Evolutionary conservation across 1,140 invertebrate species (phyloP), one percentile per base, ranked within the genome.

Genomic region (Ceratina calcarata): DNA sequence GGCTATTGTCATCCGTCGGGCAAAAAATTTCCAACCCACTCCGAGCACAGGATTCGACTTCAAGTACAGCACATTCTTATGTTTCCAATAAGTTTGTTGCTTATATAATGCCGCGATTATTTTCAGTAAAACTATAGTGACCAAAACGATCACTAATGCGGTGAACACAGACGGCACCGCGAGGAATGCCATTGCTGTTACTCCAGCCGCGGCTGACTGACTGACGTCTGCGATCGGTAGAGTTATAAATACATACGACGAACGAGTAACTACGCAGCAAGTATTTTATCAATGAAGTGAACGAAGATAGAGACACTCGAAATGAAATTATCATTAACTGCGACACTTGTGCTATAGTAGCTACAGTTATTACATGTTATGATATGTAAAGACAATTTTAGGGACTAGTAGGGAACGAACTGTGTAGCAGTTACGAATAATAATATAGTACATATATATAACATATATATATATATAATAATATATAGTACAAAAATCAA

Each of bases 81-180:
- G 74, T 12, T 62, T 86, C 86, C 87, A 86, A 13, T 86, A 84
- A 12, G 60, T 76, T 4, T 37, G 55, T 24, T 18, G 18, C 0
- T 16, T 2, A 1, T 72, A 7, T 3, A 81, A 0, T 8, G 18
- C 0, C 1, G 22, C 0, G 0, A 79, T 1, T 8, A 72, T 3
- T 55, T 73, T 82, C 0, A 60, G 13, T 10, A 68, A 3, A 0
- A 74, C 20, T 3, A 80, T 66, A 0, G n/a, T 18, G 12, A 74
- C 13, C 22, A 86, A 8, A 57, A 66, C 58, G 51, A 18, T 73
- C 24, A 53, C 45, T 24, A 84, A 53, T 27, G 64, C 0, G 3
- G 2, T 16, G 16, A 78, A 51, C 24, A n/a, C 15, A 8, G 75
- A 51, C 18, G 64, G 68, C 6, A 64, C n/a, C 12, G 64, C 72